phyloP scores from a whole-genome alignment of 2,888 invertebrate genomes.

The Lithophane leautieri region DNA sequence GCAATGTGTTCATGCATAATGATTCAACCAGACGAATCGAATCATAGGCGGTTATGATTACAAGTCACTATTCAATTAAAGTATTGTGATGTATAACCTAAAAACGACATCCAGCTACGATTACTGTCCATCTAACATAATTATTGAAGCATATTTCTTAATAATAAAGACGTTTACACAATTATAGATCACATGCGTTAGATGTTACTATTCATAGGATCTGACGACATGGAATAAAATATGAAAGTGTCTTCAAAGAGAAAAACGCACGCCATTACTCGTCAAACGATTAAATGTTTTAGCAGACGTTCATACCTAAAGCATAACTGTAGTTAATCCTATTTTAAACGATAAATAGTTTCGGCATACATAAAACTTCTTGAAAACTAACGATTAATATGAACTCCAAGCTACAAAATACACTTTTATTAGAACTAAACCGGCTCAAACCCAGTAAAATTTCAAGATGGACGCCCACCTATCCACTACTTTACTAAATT shows the following conservation, averaged over 20 bases:
- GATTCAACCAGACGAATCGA: conserved; percentile 74
- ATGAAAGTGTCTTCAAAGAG: conserved; percentile 91
- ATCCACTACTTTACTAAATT: conserved; percentile 82
- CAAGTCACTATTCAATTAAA: conserved; percentile 87
- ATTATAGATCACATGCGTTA: conserved; percentile 71
- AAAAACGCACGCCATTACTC: conserved; percentile 93
- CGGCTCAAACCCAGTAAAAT: conserved; percentile 94
- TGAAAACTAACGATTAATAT: conserved; percentile 87
- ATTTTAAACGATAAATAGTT: conserved; percentile 87
- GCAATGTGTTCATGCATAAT: conserved; percentile 62
- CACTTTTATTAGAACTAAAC: conserved; percentile 91
- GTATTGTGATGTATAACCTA: conserved; percentile 89
- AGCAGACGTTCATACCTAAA: conserved; percentile 92
- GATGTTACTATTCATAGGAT: conserved; percentile 75
- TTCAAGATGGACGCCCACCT: conserved; percentile 95
- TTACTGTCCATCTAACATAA: conserved; percentile 70
- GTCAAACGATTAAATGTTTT: conserved; percentile 89
- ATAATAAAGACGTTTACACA: conserved; percentile 67
- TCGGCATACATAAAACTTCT: conserved; percentile 87
- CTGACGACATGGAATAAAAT: conserved; percentile 84
- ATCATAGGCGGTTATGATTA: conserved; percentile 84
- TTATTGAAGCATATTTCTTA: conserved; percentile 62
- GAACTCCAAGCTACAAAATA: conserved; percentile 87
- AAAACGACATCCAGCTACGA: conserved; percentile 88
- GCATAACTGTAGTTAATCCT: conserved; percentile 93